These are phyloP conservation scores for Allophyes oxyacanthae DNA, from an alignment of 2,888 invertebrate genomes.

Conservation along the genomic window DNA sequence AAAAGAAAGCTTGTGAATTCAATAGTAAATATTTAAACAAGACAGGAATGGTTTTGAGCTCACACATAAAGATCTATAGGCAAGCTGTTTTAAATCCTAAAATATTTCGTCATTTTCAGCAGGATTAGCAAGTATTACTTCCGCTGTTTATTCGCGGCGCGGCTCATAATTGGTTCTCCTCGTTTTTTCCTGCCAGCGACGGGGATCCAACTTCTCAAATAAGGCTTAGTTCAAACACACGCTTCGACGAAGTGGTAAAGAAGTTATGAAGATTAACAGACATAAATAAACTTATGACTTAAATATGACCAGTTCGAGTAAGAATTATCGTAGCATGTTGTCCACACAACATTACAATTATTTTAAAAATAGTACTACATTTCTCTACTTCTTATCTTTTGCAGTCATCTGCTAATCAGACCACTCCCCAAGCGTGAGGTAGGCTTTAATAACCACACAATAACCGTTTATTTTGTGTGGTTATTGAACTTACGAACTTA, in stretches of 20 bases:
- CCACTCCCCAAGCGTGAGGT: too few species aligned
- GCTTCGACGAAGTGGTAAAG: not conserved
- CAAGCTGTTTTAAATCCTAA: conserved; percentile 14
- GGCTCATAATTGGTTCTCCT: conserved; percentile 18
- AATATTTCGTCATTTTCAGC: conserved; percentile 14
- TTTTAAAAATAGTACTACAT: too few species aligned
- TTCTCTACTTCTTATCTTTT: too few species aligned
- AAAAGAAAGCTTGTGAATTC: conserved; percentile 20
- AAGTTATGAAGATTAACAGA: not conserved
- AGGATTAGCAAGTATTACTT: conserved; percentile 17
- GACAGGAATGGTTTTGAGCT: conserved; percentile 1
- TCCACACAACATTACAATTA: too few species aligned
- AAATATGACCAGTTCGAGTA: too few species aligned
- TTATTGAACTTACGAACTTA: too few species aligned
- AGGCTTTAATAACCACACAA: too few species aligned
- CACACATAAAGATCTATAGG: conserved; percentile 32
- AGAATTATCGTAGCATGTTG: too few species aligned
- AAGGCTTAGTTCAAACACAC: conserved; percentile 1
- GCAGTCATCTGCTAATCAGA: too few species aligned
- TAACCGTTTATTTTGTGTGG: too few species aligned
- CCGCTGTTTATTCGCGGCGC: conserved; percentile 2
- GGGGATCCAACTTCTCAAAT: conserved; percentile 1
- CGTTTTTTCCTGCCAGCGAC: conserved; percentile 1
- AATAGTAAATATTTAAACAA: conserved; percentile 25
- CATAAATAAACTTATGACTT: too few species aligned